Evolutionary conservation across 2,797 vertebrate species (phyloP), one percentile per base, ranked within the genome.

Genomic region (Liparis tanakae): DNA sequence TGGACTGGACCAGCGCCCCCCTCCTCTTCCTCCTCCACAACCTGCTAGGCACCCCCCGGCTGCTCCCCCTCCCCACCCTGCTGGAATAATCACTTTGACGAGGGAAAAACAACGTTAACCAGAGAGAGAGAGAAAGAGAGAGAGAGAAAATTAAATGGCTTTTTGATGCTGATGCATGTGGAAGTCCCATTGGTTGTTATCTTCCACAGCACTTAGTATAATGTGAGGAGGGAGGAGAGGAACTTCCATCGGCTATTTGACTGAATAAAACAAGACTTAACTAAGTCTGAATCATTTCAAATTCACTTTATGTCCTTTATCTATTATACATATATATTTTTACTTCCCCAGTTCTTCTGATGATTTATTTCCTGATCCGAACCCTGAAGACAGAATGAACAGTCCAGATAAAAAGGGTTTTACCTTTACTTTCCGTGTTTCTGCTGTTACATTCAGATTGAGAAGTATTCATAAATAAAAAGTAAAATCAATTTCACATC

Each of bases 111-210:
- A n/a, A n/a, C n/a, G n/a, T n/a, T n/a, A n/a, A n/a, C n/a, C n/a
- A 30, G 25, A 30, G 63, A 46, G 20, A 37, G 34, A 69, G 85
- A 78, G 83, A 78, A 81, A 13, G 25, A 30, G 25, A 3, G 58
- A 30, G 20, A 70, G 86, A 79, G 81, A 30, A 18, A 77, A 92
- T 92, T 92, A 86, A 91, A 91, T 90, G 83, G 87, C 84, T 85
- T 87, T 91, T 91, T 91, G 88, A 92, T 90, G 88, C 67, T 82
- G 83, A 86, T 88, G 83, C 85, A 77, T 90, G 81, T 79, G 72
- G 88, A 91, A 77, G 85, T 88, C 89, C 82, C 87, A 64, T 86
- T 86, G 88, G 84, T 78, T 89, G 82, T 83, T 89, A 89, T 91
- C 87, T 84, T 81, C 70, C 68, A n/a, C 46, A 77, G 84, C 80